Conservation (phyloP, 2,797 vertebrate species). For the Sebastes cheni region DNA sequence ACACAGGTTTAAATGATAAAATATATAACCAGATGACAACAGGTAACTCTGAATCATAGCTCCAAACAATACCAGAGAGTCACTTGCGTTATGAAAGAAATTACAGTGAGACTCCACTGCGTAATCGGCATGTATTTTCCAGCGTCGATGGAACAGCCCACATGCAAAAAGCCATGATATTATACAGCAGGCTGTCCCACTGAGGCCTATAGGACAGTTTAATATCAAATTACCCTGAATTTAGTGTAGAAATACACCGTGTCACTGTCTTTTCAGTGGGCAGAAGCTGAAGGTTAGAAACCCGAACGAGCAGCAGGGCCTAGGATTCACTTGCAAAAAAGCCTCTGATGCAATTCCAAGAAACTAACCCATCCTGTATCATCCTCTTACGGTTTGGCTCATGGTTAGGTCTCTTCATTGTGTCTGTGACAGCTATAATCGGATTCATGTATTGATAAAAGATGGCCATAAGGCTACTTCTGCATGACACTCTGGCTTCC, state of each 20-base stretch:
- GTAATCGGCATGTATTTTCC: slow-evolving; percentile 12
- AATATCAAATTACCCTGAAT: slow-evolving; percentile 34
- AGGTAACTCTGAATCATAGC: slow-evolving; percentile 1
- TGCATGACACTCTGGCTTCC: slow-evolving; percentile 51
- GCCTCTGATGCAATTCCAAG: slow-evolving; percentile 81
- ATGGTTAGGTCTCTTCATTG: slow-evolving; percentile 52
- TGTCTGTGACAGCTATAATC: slow-evolving; percentile 65
- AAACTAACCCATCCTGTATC: slow-evolving; percentile 72
- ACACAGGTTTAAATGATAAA: slow-evolving; percentile 41
- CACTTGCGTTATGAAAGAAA: slow-evolving; percentile 4
- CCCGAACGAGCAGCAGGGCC: slow-evolving; percentile 54
- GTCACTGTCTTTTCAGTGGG: slow-evolving; percentile 19
- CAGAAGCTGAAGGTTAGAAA: slow-evolving; percentile 56
- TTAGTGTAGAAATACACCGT: slow-evolving; percentile 17
- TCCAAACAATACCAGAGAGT: not conserved
- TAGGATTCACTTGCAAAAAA: slow-evolving; percentile 66
- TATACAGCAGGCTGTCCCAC: slow-evolving; percentile 1
- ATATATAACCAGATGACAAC: slow-evolving; percentile 18
- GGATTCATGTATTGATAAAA: slow-evolving; percentile 64
- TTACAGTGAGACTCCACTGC: not conserved
- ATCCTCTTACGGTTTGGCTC: slow-evolving; percentile 64
- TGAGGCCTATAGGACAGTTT: slow-evolving; percentile 5
- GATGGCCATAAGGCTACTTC: slow-evolving; percentile 47
- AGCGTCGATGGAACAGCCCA: slow-evolving; percentile 7
- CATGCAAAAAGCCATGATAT: not conserved